Conservation (phyloP, 2,113 vertebrate species). For the Odocoileus hemionus region DNA sequence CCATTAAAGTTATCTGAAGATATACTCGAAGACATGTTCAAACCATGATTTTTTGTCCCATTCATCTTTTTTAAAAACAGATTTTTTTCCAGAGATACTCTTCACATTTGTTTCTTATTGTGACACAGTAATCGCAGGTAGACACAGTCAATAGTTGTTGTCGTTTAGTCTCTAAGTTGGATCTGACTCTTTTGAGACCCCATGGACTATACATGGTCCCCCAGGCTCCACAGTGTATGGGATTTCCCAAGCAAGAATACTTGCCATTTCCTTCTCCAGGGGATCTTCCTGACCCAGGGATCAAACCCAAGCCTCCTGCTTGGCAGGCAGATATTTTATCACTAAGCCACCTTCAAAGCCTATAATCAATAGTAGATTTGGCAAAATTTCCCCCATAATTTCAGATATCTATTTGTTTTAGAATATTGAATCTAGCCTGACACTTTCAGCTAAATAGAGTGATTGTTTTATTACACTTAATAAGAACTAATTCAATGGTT, state of each 20-base stretch:
- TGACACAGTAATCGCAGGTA: neutral
- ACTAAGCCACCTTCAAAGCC: neutral
- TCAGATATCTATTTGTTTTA: conserved; percentile 20
- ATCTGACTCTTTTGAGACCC: neutral
- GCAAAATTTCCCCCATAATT: neutral
- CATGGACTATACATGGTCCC: neutral
- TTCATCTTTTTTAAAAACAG: neutral
- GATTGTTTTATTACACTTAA: conserved; percentile 8
- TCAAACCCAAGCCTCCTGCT: neutral
- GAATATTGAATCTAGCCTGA: neutral
- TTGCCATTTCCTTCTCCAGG: neutral
- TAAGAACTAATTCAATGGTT: conserved; percentile 48
- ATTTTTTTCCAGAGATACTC: neutral
- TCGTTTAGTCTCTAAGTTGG: neutral
- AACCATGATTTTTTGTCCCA: neutral
- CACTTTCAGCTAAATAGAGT: neutral
- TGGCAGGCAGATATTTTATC: neutral
- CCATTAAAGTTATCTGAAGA: neutral
- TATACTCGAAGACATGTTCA: neutral
- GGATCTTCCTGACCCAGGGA: neutral
- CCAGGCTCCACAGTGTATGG: neutral
- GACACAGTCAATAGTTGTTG: neutral
- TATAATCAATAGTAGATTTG: neutral
- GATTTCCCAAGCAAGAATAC: neutral
- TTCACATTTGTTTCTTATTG: neutral